A percentile compares a stretch with the other conserved stretches of the same genome.
Evolutionary conservation across 2,888 invertebrate species (phyloP).

Genomic region (Cepaea hortensis): DNA sequence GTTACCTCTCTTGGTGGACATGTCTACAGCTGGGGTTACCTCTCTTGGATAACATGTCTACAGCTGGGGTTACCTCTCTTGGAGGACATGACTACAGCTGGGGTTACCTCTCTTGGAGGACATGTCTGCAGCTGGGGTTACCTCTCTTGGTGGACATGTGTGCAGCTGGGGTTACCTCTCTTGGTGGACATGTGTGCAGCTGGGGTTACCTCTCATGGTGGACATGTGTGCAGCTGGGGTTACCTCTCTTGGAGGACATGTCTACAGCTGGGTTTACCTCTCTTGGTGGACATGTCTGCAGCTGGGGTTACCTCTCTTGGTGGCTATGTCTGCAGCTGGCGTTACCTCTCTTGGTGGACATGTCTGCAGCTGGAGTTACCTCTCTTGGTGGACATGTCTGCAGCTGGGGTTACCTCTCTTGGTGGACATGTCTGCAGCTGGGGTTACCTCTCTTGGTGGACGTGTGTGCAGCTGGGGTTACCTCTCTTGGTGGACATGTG

Average conservation of each 20-base stretch:
- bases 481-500: slow-evolving; percentile 71
- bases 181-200: slow-evolving; percentile 69
- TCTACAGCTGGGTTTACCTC: slow-evolving; percentile 62
- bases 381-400: slow-evolving; percentile 69
- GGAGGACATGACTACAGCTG: slow-evolving; percentile 69
- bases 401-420: slow-evolving; percentile 66
- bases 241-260: slow-evolving; percentile 71
- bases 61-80: slow-evolving; percentile 66
- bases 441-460: slow-evolving; percentile 72
- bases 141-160: slow-evolving; percentile 71
- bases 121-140: slow-evolving; percentile 65
- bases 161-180: slow-evolving; percentile 67
- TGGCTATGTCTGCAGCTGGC: slow-evolving; percentile 68
- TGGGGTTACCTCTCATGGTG: slow-evolving; percentile 70
- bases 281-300: slow-evolving; percentile 70
- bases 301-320: slow-evolving; percentile 68
- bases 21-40: slow-evolving; percentile 65
- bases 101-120: slow-evolving; percentile 72
- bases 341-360: slow-evolving; percentile 71
- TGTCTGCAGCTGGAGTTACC: slow-evolving; percentile 65
- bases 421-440: slow-evolving; percentile 69
- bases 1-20: slow-evolving; percentile 71
- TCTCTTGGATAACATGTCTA: slow-evolving; percentile 69
- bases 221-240: slow-evolving; percentile 68
- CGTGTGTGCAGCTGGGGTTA: slow-evolving; percentile 66